Evolutionary conservation across 2,888 invertebrate species (phyloP), one percentile per base, ranked within the genome.

Genomic region (Marasmarcha lunaedactyla): DNA sequence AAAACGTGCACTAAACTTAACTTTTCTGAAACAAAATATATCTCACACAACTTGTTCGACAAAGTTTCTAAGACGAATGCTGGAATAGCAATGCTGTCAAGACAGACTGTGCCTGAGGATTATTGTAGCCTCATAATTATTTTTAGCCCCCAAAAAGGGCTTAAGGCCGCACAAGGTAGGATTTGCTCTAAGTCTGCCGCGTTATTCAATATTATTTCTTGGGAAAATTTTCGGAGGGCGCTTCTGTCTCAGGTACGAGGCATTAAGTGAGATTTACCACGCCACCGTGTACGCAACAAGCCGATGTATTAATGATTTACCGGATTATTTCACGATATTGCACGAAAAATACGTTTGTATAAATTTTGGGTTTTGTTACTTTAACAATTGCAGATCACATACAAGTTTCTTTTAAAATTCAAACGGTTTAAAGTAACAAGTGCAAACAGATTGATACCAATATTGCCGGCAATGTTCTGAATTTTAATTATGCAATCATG

Each of bases 161-260:
- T 78, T 76, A 74, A 59, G 67, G 72, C 54, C 69, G 68, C 69
- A 67, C 68, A 60, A 61, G 64, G 71, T 61, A 60, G 79, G 77
- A 76, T 81, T 78, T 74, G 74, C 67, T 56, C 57, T 61, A 59
- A 63, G 65, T 53, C 65, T 57, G 55, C 55, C 62, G 59, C 71
- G 71, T 74, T 77, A 76, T 76, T 76, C 76, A 78, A 81, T 81
- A 81, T 79, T 74, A 77, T 77, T 76, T 71, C 72, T 66, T 58
- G 56, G 56, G 56, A 55, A 55, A 57, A 52, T 51, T 51, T 45
- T 50, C 49, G 42, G 42, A 41, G 51, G 47, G 48, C 43, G 40
- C 48, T 46, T 62, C 54, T 63, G 64, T 61, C 63, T 55, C 69
- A 65, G 65, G 68, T 67, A 59, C 42, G 57, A 48, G 50, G 67